phyloP scores from a whole-genome alignment of 2,113 vertebrate species.

The Gallinago paraguaiae region DNA sequence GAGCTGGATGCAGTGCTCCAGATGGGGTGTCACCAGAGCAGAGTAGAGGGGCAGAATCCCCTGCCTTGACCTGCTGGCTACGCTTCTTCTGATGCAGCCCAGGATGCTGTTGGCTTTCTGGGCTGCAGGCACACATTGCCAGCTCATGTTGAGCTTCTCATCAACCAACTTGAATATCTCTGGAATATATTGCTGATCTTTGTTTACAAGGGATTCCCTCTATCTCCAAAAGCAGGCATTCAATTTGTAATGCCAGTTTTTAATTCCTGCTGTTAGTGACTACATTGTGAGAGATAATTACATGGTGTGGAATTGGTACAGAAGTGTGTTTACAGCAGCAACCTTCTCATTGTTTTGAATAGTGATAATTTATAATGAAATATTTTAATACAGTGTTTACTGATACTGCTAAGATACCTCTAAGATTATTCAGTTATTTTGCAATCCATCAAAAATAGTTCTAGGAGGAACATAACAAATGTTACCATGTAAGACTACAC shows the following conservation, averaged over 20 bases:
- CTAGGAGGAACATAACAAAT: background rate
- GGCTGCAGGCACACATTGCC: no score
- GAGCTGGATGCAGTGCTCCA: background rate
- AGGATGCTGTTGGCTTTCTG: background rate
- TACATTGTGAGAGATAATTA: constrained; percentile 31
- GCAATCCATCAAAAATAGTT: background rate
- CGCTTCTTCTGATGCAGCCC: background rate
- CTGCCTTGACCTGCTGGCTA: background rate
- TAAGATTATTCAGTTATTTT: background rate
- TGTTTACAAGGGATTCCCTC: constrained; percentile 15
- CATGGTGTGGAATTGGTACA: constrained; percentile 6
- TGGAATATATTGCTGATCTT: background rate
- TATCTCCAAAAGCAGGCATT: constrained; percentile 1
- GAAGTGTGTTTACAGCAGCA: constrained; percentile 40
- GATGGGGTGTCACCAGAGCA: background rate
- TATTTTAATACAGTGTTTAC: background rate
- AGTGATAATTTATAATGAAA: constrained; percentile 20
- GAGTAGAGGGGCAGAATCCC: background rate
- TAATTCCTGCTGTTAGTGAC: constrained; percentile 18
- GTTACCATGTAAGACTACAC: background rate
- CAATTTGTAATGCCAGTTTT: constrained; percentile 25
- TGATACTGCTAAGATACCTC: background rate
- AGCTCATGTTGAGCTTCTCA: background rate
- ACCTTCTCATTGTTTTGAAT: constrained; percentile 40
- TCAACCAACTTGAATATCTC: background rate